Base-by-base conservation (phyloP, 2,888 invertebrate species). In the Rhogogaster chlorosoma region DNA sequence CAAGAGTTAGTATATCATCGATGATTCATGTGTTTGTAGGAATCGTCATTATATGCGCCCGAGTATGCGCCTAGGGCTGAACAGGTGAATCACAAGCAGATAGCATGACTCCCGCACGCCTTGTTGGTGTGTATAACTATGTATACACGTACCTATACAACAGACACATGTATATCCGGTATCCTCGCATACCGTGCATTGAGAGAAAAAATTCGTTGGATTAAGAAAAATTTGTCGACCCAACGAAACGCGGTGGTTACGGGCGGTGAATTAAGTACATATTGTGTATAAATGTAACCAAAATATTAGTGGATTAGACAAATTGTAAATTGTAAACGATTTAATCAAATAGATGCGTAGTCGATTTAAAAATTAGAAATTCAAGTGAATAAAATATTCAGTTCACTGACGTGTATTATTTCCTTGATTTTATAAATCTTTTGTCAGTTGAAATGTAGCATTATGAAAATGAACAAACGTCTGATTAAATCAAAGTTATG, bases 21-120 rank as follows among this genome's bases (percentile, higher is more conserved):
- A 45, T 80, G 57, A 80, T 57, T 57, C 80, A 80, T 80, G 61
- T n/a, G 22, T 3, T 45, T 49, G 49, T 77, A 45, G 49, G 22
- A 77, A 77, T 49, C 29, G 32, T 49, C 29, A 53, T 49, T 75
- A 29, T 75, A 45, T n/a, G 75, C 26, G 22, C 49, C 6, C 26
- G 49, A 7, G 49, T 75, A 45, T n/a, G 75, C 26, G 22, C 49
- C 6, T 26, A 75, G 18, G 49, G 15, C 38, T 49, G 80, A 61
- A 38, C 80, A 57, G 80, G 80, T 80, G 80, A 80, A 38, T 80
- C 80, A 80, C 61, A 38, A 80, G 38, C 57, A 38, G 61, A 80
- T 80, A 77, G 22, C 26, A 9, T 77, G 32, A 5, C 26, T 10
- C 15, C 29, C 29, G 26, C 32, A 67, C 64, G 12, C 32, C 49